Conservation (phyloP, 1,140 invertebrate species). For the Copidosoma floridanum region DNA sequence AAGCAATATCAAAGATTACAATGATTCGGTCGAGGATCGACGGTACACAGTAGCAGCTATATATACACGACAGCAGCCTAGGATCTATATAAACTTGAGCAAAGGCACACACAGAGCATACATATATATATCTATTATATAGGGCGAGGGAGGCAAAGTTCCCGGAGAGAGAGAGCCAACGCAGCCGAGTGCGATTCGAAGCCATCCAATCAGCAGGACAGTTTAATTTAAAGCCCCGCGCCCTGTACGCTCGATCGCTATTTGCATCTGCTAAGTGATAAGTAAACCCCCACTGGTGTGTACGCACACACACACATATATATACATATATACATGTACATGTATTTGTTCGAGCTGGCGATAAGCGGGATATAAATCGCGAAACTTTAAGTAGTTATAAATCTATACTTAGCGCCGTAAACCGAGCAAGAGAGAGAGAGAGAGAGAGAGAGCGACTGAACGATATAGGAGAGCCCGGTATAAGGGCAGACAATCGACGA, state of each 20-base stretch:
- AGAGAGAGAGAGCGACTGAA: conserved; percentile 2
- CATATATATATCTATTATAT: not conserved
- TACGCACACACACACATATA: conserved; percentile 52
- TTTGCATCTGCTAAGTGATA: conserved; percentile 58
- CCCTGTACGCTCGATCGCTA: conserved; percentile 32
- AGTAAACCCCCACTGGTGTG: conserved; percentile 56
- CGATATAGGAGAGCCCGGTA: not conserved
- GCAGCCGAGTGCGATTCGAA: conserved; percentile 30
- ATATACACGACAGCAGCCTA: too few relatives aligned
- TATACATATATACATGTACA: too few relatives aligned
- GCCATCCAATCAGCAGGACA: conserved; percentile 39
- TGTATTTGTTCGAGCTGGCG: conserved; percentile 31
- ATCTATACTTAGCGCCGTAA: conserved; percentile 51
- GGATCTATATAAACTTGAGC: conserved; percentile 5
- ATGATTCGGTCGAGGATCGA: too few relatives aligned
- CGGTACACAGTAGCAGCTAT: too few relatives aligned
- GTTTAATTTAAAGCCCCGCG: conserved; percentile 49
- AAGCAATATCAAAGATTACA: conserved; percentile 29
- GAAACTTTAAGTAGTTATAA: conserved; percentile 59
- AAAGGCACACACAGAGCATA: not conserved
- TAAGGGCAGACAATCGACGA: conserved; percentile 30
- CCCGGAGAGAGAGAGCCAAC: conserved; percentile 2
- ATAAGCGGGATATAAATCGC: conserved; percentile 58
- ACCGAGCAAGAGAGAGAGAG: conserved; percentile 20
- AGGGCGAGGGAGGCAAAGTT: conserved; percentile 6